Base-by-base conservation (phyloP, 2,888 invertebrate species). In the Falcaria lacertinaria region DNA sequence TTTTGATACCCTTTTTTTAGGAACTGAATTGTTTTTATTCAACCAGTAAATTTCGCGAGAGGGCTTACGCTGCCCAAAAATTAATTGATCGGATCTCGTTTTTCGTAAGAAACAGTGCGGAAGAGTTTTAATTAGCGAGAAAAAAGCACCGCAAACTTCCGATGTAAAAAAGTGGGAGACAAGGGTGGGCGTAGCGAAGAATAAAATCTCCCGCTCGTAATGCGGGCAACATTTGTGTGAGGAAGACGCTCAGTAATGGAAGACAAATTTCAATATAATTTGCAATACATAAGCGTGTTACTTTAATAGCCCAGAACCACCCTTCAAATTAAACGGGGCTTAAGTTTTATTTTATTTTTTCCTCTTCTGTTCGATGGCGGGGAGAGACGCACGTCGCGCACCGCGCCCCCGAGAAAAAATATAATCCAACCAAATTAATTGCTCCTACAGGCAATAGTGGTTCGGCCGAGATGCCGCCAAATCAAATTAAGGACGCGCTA, bases 271-370 rank as follows among this genome's bases (percentile, higher is more conserved):
- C 89, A 89, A 90, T 89, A 89, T 89, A 89, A 90, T 90, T 90
- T 90, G 88, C 89, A 89, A 89, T 90, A 90, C 89, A 89, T 90
- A 90, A 89, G 89, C 89, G 90, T 90, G 88, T 89, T 89, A 90
- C 88, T 89, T 90, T 90, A 90, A 90, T 89, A 90, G 90, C 83
- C 89, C 89, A 85, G 89, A 89, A 90, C 90, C 89, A 88, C 89
- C 89, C 89, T 85, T 87, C 89, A 90, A 90, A 90, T 90, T 90
- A 90, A 90, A 89, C 87, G 87, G 82, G 82, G 90, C 89, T 90
- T 89, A 89, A 89, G 87, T 88, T 88, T 88, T 88, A 86, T 88
- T 86, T 86, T 86, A 85, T 86, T 89, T 87, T 88, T 88, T 88
- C 80, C 80, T 82, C 74, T 67, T 77, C 75, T 67, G 77, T 72